phyloP scores from a whole-genome alignment of 2,113 vertebrate genomes.

The Poicephalus gulielmi region DNA sequence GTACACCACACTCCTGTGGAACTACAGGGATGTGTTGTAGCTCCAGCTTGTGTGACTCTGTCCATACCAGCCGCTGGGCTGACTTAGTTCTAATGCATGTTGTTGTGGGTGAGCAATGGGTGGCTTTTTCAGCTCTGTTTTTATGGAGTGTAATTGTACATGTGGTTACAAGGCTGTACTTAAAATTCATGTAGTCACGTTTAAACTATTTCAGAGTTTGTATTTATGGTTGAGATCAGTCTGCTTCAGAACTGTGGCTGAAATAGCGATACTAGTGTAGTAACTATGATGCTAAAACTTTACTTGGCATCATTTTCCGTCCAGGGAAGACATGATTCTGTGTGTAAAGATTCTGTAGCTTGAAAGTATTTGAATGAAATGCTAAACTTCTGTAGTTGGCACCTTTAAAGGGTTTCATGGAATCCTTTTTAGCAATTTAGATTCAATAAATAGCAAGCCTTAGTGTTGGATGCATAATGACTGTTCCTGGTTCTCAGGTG shows the following conservation, averaged over 20 bases:
- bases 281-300: not conserved
- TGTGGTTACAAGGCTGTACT: not conserved
- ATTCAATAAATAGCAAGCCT: not conserved
- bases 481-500: not conserved
- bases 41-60: not conserved
- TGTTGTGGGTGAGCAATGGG: not conserved
- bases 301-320: not conserved
- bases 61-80: not conserved
- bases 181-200: not conserved
- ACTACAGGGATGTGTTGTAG: not conserved
- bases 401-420: not conserved
- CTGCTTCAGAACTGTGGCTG: not conserved
- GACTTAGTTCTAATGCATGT: not conserved
- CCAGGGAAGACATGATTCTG: not conserved
- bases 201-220: not conserved
- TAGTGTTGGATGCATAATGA: not conserved
- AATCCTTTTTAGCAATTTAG: not conserved
- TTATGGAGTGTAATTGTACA: not conserved
- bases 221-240: not conserved
- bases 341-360: not conserved
- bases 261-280: not conserved
- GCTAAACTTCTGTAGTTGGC: not conserved
- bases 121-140: not conserved
- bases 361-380: not conserved
- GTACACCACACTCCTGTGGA: rapidly evolving